Evolutionary conservation across 1,140 invertebrate species (phyloP), one percentile per base, ranked within the genome.

Genomic region (Ceratina calcarata): DNA sequence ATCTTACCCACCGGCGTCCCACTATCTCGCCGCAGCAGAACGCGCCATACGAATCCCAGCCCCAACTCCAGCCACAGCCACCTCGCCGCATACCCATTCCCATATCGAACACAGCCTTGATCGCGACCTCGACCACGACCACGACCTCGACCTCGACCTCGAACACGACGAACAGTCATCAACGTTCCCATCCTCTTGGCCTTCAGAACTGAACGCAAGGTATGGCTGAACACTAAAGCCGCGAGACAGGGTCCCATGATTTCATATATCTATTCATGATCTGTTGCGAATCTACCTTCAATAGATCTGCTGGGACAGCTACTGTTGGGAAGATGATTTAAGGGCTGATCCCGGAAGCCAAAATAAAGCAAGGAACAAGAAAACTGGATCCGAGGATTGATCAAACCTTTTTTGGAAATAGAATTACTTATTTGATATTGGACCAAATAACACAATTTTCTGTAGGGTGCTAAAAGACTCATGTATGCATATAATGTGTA

Each of bases 81-180:
- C 37, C 86, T 83, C 88, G 89, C 65, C 89, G 89, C 77, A 80
- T 89, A 86, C 91, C 86, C 84, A 90, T 83, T 83, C 90, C 90
- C 83, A 90, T 80, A 85, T 89, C 86, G 86, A 91, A 86, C 86
- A 84, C 86, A 68, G 81, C 87, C 89, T 89, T 88, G 74, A 90
- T 84, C 77, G 75, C 73, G 57, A 87, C 68, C 79, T 86, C 85
- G 84, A 89, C 88, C 87, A 86, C 89, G 84, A 89, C 85, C 78
- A 80, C 85, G 84, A 89, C 81, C 88, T 88, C 90, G 87, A 83
- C 24, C 65, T 22, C 49, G 13, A 68, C 64, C 74, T 49, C 32
- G 13, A 68, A 13, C 65, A 53, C 75, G 24, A 70, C 75, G 66
- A 90, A 86, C 77, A 85, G 55, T 66, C 66, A 71, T 74, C 82